Conservation (phyloP, 2,888 invertebrate species). For the Sphaeridia pumilis region DNA sequence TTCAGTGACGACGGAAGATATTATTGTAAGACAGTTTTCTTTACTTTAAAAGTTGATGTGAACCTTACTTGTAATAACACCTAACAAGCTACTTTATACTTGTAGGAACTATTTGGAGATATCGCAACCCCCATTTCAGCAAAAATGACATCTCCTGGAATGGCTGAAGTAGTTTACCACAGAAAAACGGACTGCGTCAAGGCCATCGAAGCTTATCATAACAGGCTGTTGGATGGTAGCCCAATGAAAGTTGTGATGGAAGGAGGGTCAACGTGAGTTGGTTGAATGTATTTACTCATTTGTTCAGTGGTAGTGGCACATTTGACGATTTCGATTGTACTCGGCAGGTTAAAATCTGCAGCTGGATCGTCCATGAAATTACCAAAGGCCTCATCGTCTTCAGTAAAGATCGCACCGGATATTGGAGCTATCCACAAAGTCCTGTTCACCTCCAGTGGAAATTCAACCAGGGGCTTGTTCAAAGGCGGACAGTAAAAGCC, state of each 20-base stretch:
- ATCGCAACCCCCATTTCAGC: constrained; percentile 76
- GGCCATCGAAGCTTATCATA: constrained; percentile 86
- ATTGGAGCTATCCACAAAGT: constrained; percentile 59
- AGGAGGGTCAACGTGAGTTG: constrained; percentile 20
- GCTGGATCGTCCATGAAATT: constrained; percentile 37
- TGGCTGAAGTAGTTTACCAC: constrained; percentile 83
- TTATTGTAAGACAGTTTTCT: constrained; percentile 52
- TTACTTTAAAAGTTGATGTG: constrained; percentile 1
- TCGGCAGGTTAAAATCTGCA: constrained; percentile 30
- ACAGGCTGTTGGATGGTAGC: constrained; percentile 77
- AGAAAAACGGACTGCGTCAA: constrained; percentile 72
- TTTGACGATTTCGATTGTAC: not conserved
- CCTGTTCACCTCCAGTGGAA: constrained; percentile 43
- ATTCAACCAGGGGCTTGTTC: constrained; percentile 33
- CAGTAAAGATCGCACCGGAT: constrained; percentile 49
- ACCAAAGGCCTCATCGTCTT: constrained; percentile 42
- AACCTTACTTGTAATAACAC: not conserved
- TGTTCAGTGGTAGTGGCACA: not conserved
- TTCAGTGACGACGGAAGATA: constrained; percentile 79
- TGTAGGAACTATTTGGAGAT: constrained; percentile 81
- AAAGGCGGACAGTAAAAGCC: constrained; percentile 28
- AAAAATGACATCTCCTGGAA: constrained; percentile 70
- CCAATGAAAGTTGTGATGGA: constrained; percentile 84
- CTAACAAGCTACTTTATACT: not conserved
- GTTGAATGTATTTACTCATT: not conserved